Base-by-base conservation (phyloP, 2,797 vertebrate species). In the Acropternis orthonyx region DNA sequence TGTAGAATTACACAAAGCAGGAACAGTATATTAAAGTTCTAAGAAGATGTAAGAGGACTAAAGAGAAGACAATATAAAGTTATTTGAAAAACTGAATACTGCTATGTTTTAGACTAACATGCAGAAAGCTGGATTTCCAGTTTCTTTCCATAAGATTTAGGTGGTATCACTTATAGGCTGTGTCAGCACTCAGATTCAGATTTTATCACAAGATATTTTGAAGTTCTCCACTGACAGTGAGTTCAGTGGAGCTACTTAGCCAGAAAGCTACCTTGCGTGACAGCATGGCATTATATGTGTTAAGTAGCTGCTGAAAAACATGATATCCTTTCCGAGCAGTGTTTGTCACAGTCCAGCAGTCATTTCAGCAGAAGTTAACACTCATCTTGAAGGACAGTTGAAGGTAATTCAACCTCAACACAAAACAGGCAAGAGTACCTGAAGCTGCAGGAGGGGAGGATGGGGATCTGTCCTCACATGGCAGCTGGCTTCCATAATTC, bases 401-500 rank as follows among this genome's bases (percentile, higher is more conserved):
- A 88, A 79, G 62, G 61, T 21, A 84, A 63, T 85, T 59, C 36
- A 92, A 34, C 5, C 8, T 77, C 20, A 81, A 85, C 13, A 51
- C 17, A 68, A 81, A 90, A 18, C 6, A 28, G 24, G 24, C 48
- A 63, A 67, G 51, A 76, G 85, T 96, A 98, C 98, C 98, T 94
- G 98, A 98, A 62, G 92, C 65, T 59, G 98, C 94, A 26, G 65
- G 86, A 1, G 63, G 63, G 48, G 62, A 69, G 18, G 98, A 98
- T 56, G 98, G 97, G 54, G 68, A 72, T 73, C 21, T 96, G 67
- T 98, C 96, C 3, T 80, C 18, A 0, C 98, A 98, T 0, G 26
- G 21, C 62, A 98, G 58, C 55, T 87, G 84, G 75, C 96, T 98
- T 73, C 98, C 98, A 3, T 96, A 82, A 79, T 81, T 94, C 97